A percentile compares a stretch with the other conserved stretches of the same genome.
Evolutionary conservation across 92 coral and sea anemone species (phyloP).

Genomic region (Phenganax marumi): DNA sequence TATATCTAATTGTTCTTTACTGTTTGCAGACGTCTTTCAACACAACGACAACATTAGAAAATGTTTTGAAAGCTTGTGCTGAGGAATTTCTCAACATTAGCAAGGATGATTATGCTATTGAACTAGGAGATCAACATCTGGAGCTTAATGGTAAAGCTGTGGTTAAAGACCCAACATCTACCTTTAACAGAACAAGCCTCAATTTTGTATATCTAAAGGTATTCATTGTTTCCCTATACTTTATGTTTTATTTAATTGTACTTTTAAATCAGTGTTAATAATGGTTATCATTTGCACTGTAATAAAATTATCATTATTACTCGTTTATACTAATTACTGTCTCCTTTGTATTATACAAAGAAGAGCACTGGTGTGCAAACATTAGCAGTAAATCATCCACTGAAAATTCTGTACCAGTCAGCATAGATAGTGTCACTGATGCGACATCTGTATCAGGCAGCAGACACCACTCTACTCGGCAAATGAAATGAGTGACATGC

Average conservation of each 20-base stretch:
- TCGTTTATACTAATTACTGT: too few relatives aligned
- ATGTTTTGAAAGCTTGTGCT: conserved; percentile 52
- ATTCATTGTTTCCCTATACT: background rate
- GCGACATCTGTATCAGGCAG: too few relatives aligned
- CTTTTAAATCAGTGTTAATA: background rate
- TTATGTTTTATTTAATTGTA: background rate
- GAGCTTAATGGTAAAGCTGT: conserved; percentile 57
- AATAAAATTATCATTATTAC: too few relatives aligned
- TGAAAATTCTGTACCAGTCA: too few relatives aligned
- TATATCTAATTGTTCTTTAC: background rate
- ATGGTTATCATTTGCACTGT: background rate
- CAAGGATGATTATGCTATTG: conserved; percentile 14
- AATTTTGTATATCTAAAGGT: conserved; percentile 43
- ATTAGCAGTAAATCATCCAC: background rate
- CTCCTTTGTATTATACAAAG: too few relatives aligned
- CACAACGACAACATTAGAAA: conserved; percentile 43
- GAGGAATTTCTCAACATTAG: conserved; percentile 39
- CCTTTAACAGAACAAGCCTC: conserved; percentile 46
- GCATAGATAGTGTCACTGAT: too few relatives aligned
- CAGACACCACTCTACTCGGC: too few relatives aligned
- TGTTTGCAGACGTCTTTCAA: conserved; percentile 34
- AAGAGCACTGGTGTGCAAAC: too few relatives aligned
- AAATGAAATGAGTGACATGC: too few relatives aligned
- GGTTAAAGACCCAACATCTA: conserved; percentile 47
- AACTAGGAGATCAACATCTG: background rate